Conservation (phyloP, 35 echinoderm and acorn worm genomes). For the Ptychodera flava region DNA sequence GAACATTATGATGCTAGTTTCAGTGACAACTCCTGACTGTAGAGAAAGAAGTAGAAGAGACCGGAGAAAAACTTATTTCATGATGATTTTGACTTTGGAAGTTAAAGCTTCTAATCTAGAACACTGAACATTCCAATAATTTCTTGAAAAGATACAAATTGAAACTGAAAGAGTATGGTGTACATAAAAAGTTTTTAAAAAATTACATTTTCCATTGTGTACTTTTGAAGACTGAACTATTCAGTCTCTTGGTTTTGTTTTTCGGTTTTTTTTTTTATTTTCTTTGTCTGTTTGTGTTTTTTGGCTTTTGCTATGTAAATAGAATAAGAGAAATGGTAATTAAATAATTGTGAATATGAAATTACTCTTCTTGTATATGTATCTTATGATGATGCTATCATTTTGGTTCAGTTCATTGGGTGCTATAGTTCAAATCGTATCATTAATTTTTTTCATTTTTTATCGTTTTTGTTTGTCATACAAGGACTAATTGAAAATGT, state of each 20-base stretch:
- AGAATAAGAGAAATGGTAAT: not conserved
- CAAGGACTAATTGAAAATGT: too few relatives aligned
- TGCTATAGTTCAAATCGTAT: too few relatives aligned
- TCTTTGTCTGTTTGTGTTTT: not conserved
- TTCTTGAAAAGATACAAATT: not conserved
- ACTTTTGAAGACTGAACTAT: not conserved
- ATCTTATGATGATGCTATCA: too few relatives aligned
- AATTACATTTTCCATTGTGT: not conserved
- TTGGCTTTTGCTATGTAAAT: not conserved
- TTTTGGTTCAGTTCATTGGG: not conserved
- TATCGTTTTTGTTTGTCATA: too few relatives aligned
- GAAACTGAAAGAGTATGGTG: not conserved
- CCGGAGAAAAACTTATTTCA: not conserved
- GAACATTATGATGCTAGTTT: not conserved
- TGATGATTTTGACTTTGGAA: not conserved
- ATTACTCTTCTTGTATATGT: too few relatives aligned
- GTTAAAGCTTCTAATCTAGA: not conserved
- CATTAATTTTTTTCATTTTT: too few relatives aligned
- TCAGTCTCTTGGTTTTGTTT: not conserved
- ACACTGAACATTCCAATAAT: not conserved
- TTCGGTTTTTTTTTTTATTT: not conserved
- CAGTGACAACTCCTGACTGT: not conserved
- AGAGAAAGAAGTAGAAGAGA: not conserved
- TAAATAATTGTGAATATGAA: not conserved
- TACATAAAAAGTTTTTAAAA: not conserved